phyloP scores from a whole-genome alignment of 2,797 vertebrate species.

The Philypnodon macrostomus region DNA sequence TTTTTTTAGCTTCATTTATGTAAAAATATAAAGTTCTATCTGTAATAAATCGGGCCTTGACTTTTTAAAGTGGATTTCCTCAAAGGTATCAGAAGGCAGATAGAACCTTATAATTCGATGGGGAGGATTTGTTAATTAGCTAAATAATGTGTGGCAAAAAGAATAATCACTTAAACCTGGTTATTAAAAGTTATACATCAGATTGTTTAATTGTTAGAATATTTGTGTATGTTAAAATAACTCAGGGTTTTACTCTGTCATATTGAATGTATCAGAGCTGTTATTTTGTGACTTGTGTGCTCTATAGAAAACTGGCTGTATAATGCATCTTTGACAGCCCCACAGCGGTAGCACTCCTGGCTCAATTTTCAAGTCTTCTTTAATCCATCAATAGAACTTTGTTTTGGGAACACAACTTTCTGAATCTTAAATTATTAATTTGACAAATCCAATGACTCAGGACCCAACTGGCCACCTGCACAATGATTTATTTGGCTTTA shows the following conservation, averaged over 20 bases:
- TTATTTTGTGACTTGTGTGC: too few species aligned
- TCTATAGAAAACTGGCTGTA: neutral
- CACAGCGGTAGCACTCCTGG: neutral
- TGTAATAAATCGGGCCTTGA: too few species aligned
- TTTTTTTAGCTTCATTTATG: too few species aligned
- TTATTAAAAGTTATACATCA: neutral
- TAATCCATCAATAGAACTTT: slow-evolving; percentile 21
- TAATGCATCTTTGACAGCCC: neutral
- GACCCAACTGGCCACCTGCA: slow-evolving; percentile 57
- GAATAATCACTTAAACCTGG: neutral
- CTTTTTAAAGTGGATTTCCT: too few species aligned
- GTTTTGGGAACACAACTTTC: slow-evolving; percentile 31
- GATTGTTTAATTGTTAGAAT: neutral
- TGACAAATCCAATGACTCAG: slow-evolving; percentile 55
- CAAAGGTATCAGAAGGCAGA: too few species aligned
- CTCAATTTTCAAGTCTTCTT: neutral
- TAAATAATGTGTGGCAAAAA: neutral
- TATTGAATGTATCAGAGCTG: too few species aligned
- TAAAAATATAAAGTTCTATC: too few species aligned
- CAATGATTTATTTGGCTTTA: slow-evolving; percentile 64
- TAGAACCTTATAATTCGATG: too few species aligned
- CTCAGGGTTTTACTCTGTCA: too few species aligned
- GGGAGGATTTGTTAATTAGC: too few species aligned
- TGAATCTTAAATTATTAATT: slow-evolving; percentile 62
- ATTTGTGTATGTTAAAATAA: too few species aligned